Conservation (phyloP, 2,888 invertebrate species). For the Hedya salicella region DNA sequence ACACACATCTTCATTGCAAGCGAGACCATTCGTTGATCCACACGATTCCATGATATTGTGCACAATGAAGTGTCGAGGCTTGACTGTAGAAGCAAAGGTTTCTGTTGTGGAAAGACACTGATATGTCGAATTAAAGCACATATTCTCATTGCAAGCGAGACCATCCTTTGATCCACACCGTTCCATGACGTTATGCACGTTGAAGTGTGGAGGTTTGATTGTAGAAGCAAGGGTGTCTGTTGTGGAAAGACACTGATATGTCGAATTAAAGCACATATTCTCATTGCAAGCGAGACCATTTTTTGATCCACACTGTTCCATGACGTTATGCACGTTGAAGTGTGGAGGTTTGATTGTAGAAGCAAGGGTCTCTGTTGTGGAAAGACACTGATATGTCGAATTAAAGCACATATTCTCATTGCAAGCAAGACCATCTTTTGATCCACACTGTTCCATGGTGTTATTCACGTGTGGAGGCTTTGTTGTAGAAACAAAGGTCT, state of each 20-base stretch:
- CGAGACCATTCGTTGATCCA: slow-evolving; percentile 7
- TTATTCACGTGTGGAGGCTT: too few species aligned
- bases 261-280: too few species aligned
- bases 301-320: too few species aligned
- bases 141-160: background rate
- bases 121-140: slow-evolving; percentile 13
- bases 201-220: too few species aligned
- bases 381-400: slow-evolving; percentile 7
- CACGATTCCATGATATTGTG: slow-evolving; percentile 10
- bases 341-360: background rate
- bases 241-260: too few species aligned
- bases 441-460: slow-evolving; percentile 13
- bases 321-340: too few species aligned
- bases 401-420: slow-evolving; percentile 1
- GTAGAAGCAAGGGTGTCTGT: too few species aligned
- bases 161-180: slow-evolving; percentile 5
- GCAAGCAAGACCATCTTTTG: slow-evolving; percentile 9
- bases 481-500: too few species aligned
- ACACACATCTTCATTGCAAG: slow-evolving; percentile 1
- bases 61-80: too few species aligned
- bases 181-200: slow-evolving; percentile 1
- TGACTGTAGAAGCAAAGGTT: too few species aligned
- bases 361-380: background rate
- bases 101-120: background rate
- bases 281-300: too few species aligned